phyloP scores from a whole-genome alignment of 2,797 vertebrate genomes.

The Oreochromis mossambicus region DNA sequence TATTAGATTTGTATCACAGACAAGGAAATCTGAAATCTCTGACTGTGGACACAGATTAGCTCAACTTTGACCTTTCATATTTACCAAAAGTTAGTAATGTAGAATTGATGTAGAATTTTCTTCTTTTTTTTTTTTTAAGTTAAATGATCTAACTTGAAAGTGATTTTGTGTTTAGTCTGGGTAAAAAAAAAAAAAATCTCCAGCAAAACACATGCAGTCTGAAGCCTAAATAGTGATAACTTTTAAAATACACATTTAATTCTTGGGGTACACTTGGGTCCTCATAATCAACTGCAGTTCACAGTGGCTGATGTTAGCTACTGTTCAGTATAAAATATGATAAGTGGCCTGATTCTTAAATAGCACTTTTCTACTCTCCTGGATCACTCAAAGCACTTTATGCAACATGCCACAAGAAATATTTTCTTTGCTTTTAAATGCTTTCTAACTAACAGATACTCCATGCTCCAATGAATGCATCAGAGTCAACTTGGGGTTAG shows the following conservation, averaged over 20 bases:
- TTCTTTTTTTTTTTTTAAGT: not conserved
- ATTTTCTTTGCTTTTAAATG: fast-evolving
- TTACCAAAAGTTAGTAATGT: no score
- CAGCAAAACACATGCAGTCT: fast-evolving
- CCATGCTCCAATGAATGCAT: fast-evolving
- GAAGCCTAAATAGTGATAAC: fast-evolving
- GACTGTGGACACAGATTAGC: not conserved
- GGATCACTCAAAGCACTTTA: not conserved
- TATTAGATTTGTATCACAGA: not conserved
- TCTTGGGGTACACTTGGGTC: not conserved
- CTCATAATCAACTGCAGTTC: not conserved
- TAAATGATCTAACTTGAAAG: not conserved
- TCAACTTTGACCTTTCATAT: not conserved
- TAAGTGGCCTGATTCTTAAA: not conserved
- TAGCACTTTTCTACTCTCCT: not conserved
- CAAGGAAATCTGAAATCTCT: not conserved
- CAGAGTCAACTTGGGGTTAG: not conserved
- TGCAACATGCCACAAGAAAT: not conserved
- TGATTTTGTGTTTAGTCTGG: not conserved
- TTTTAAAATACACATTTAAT: not conserved
- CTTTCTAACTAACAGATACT: not conserved
- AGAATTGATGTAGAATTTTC: not conserved
- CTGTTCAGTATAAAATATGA: not conserved
- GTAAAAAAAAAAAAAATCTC: not conserved
- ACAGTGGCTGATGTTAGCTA: not conserved